Base-by-base conservation (phyloP, 2,113 vertebrate species). In the Paracanthobrama guichenoti region DNA sequence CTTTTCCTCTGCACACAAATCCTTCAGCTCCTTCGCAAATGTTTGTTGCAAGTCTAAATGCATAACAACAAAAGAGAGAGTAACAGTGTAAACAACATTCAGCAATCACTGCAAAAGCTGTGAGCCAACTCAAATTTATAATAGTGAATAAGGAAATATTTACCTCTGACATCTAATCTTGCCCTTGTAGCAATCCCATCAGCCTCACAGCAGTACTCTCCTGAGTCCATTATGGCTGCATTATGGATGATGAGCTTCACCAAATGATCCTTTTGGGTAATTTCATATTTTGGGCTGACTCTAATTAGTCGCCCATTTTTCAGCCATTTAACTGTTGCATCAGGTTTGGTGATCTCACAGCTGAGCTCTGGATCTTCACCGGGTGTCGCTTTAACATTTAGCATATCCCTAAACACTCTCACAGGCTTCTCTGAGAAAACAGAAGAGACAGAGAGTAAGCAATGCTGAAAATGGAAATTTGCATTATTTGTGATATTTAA, bases 141-240 rank as follows among this genome's bases (percentile, higher is more conserved):
- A 55, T 55, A 55, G 18, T 20, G 53, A 55, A 8, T 55, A 55
- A 55, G 53, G 22, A 60, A 39, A 59, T 10, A 75, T 90, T 87
- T 89, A 97, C 98, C 97, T 95, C 96, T 93, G 87, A 99, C 94
- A 0, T 86, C 93, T 85, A 99, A 83, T 3, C 74, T 95, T 71
- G 97, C 96, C 11, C 93, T 94, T 0, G 95, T 96, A 85, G 93
- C 94, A 11, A 95, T 90, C 10, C 87, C 91, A 3, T 95, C 95
- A 0, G 95, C 94, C 91, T 97, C 95, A 83, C 98, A 99, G 0
- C 94, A 93, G 86, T 99, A 99, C 22, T 96, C 94, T 14, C 97
- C 98, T 0, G 96, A 94, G 86, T 99, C 98, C 88, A 93, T 96
- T 76, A 94, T 89, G 0, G 91, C 93, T 78, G 92, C 89, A 0